phyloP scores from a whole-genome alignment of 2,797 vertebrate genomes.

The Eospalax fontanierii region DNA sequence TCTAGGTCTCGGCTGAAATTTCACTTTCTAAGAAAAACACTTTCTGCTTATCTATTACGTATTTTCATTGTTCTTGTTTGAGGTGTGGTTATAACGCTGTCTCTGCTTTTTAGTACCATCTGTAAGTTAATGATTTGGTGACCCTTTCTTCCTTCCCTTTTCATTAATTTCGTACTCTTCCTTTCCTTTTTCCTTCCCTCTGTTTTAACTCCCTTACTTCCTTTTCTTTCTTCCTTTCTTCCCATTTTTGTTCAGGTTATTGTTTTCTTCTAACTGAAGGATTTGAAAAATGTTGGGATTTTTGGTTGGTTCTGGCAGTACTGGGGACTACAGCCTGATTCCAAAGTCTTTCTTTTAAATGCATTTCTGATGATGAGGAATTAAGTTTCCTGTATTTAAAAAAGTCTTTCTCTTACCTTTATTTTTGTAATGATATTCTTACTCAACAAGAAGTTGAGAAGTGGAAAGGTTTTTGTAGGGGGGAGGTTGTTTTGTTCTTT shows the following conservation, averaged over 20 bases:
- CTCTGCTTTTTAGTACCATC: constrained; percentile 8
- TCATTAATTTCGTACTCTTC: not conserved
- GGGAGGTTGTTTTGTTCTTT: constrained; percentile 59
- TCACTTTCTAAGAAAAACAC: constrained; percentile 30
- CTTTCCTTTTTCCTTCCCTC: not conserved
- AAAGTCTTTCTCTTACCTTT: not conserved
- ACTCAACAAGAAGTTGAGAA: not conserved
- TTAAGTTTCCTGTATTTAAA: not conserved
- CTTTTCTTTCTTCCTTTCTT: not conserved
- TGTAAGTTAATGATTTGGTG: constrained; percentile 10
- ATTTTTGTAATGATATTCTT: constrained; percentile 48
- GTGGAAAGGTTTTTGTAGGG: constrained; percentile 12
- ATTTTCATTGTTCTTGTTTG: constrained; percentile 43
- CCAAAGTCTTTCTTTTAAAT: not conserved
- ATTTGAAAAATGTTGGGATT: no score
- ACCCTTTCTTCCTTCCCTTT: not conserved
- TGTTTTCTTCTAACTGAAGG: constrained; percentile 39
- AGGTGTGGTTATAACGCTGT: not conserved
- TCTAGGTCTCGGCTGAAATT: constrained; percentile 38
- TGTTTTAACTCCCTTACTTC: no score
- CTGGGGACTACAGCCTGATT: no score
- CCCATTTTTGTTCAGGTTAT: not conserved
- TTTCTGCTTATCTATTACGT: not conserved
- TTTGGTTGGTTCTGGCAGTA: not conserved
- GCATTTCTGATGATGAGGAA: constrained; percentile 12